Conservation (phyloP, 2,888 invertebrate species). For the Melipona beecheii region DNA sequence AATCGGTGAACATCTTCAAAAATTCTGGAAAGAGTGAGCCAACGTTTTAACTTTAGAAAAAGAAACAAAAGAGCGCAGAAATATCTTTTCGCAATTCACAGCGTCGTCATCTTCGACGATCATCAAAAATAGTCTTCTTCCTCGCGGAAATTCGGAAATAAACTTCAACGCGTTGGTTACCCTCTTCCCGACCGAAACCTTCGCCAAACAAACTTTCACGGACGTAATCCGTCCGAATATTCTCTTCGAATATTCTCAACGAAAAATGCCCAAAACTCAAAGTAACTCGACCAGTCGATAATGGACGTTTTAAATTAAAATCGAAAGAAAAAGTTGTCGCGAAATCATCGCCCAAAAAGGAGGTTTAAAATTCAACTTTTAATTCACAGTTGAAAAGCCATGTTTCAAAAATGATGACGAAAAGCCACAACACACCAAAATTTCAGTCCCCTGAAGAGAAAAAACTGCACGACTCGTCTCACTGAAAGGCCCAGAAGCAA, state of each 20-base stretch:
- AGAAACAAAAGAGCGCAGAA: conserved; percentile 19
- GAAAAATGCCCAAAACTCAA: neutral
- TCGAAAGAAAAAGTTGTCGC: too few species aligned
- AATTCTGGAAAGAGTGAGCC: neutral
- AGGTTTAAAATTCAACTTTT: too few species aligned
- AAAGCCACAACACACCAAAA: neutral
- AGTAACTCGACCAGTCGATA: neutral
- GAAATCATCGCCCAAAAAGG: too few species aligned
- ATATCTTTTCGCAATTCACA: conserved; percentile 14
- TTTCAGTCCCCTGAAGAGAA: too few species aligned
- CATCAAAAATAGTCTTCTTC: conserved; percentile 34
- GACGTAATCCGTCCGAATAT: neutral
- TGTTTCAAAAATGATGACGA: neutral
- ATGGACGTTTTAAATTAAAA: neutral
- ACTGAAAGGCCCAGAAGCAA: too few species aligned
- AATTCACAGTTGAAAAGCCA: too few species aligned
- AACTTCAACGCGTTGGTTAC: conserved; percentile 15
- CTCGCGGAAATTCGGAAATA: conserved; percentile 4
- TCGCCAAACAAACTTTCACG: conserved; percentile 5
- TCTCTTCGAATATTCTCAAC: too few species aligned
- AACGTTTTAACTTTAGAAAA: conserved; percentile 6
- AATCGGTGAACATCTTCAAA: neutral
- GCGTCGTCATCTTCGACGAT: conserved; percentile 19
- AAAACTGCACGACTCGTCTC: too few species aligned
- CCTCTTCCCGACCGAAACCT: neutral